These are phyloP conservation scores for Pseudochaenichthys georgianus DNA, from an alignment of 2,797 vertebrate genomes.

Conservation along the genomic window DNA sequence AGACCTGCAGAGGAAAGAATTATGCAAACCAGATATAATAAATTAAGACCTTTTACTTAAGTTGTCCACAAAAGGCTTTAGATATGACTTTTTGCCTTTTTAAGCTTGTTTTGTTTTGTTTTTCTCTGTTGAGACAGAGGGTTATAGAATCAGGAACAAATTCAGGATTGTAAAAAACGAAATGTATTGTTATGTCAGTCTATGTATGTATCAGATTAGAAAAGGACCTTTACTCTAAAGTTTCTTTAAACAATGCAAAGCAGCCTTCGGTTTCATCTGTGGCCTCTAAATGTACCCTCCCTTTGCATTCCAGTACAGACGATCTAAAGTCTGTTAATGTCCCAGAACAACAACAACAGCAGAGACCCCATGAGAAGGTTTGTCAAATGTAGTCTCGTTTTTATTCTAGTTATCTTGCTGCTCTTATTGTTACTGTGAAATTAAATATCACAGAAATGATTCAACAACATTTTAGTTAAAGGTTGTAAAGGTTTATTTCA, in stretches of 20 bases:
- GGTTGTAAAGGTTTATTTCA: slow-evolving; percentile 47
- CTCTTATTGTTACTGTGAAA: neutral
- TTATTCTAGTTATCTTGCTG: neutral
- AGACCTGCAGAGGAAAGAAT: neutral
- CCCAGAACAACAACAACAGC: neutral
- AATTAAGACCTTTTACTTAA: neutral
- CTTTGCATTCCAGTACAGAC: neutral
- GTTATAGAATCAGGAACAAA: neutral
- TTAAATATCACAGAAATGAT: neutral
- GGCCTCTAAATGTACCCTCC: neutral
- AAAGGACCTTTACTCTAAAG: neutral
- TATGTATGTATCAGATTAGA: neutral
- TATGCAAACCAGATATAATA: neutral
- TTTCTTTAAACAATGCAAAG: neutral
- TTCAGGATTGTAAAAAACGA: neutral
- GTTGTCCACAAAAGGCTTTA: neutral
- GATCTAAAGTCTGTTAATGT: neutral
- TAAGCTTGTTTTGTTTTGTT: neutral
- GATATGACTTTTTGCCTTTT: neutral
- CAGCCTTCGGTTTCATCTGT: neutral
- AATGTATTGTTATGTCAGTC: neutral
- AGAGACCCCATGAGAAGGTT: neutral
- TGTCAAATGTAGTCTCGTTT: neutral
- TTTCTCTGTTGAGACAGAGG: neutral
- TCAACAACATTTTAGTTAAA: slow-evolving; percentile 9